Percentiles rank a stretch among this genome's conserved stretches.
Conservation (phyloP, 1,140 invertebrate genomes). For the roundworm (Caenorhabditis elegans) region DNA sequence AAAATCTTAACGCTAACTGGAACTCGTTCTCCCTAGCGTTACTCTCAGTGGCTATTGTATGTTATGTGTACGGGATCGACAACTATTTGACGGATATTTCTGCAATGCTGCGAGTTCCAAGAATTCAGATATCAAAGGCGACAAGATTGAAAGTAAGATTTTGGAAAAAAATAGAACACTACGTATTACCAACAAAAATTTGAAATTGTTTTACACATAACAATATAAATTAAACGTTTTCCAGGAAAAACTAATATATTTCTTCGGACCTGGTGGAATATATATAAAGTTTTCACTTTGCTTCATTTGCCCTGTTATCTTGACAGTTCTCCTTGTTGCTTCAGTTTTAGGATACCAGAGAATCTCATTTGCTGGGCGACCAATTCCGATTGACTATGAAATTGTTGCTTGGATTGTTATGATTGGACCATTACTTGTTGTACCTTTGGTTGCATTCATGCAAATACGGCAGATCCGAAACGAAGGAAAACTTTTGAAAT, state of each 20-base stretch:
- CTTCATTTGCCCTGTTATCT: constrained; percentile 56
- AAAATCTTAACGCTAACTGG: constrained; percentile 65
- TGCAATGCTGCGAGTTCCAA: constrained; percentile 54
- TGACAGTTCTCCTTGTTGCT: constrained; percentile 55
- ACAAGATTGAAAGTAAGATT: background rate
- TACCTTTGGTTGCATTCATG: constrained; percentile 48
- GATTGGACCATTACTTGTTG: constrained; percentile 57
- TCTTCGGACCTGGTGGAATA: constrained; percentile 57
- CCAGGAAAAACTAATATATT: constrained; percentile 37
- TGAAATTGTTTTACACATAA: too few relatives aligned
- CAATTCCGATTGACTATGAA: constrained; percentile 58
- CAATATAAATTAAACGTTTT: background rate
- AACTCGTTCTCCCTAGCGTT: constrained; percentile 60
- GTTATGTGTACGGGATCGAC: constrained; percentile 60
- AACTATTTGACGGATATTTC: constrained; percentile 63
- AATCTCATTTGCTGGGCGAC: constrained; percentile 53
- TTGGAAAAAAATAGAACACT: too few relatives aligned
- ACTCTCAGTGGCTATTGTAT: constrained; percentile 56
- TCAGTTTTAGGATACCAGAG: constrained; percentile 59
- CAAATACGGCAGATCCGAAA: background rate
- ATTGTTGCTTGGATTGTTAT: constrained; percentile 62
- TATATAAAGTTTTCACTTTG: constrained; percentile 63
- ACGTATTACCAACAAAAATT: too few relatives aligned
- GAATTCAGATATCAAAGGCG: background rate
- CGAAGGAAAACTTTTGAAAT: constrained; percentile 12